Evolutionary conservation across 2,113 vertebrate genomes (phyloP), one percentile per base, ranked within the genome.

Genomic region (Zosterops pallidus): DNA sequence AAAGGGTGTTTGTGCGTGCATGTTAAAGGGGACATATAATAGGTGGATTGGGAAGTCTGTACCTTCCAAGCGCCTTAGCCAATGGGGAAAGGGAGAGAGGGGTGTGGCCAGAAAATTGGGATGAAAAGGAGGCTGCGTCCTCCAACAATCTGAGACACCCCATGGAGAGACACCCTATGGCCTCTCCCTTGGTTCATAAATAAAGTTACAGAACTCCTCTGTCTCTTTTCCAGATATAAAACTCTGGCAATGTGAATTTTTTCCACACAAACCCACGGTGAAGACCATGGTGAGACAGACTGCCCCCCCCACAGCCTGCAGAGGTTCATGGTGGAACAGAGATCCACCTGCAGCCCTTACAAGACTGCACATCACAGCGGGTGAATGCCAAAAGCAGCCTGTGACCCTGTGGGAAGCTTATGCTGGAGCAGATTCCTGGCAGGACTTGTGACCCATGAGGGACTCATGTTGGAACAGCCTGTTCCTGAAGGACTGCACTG

Each of bases 191-290:
- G 59, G 31, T 37, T 77, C 9, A 59, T 37, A 1, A 50, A 67
- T 42, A 22, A 67, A 59, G 9, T 59, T 25, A 68, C 24, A 75
- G 42, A 25, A 57, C 12, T 24, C 25, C 23, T 31, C 42, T 76
- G 17, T 9, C 26, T 35, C 1, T 1, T 50, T 44, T 52, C 7
- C 26, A 31, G 44, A 37, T 22, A 26, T 14, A 42, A 76, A 37
- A 25, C 7, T 35, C 52, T 35, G 35, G 5, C 6, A 3, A 42
- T 0, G 0, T 42, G 35, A 20, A 17, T 31, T 67, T 67, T 67
- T 67, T 14, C 35, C 4, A 5, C 44, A 31, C 13, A 67, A 67
- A 50, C 9, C 22, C 16, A 9, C 28, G 29, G 31, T 37, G 50
- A 37, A 42, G 21, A 42, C 13, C 35, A 22, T 7, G 26, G 55